Percentiles rank a stretch among this genome's conserved stretches.
Conservation (phyloP, 1,140 invertebrate genomes). For the Papilio glaucus region DNA sequence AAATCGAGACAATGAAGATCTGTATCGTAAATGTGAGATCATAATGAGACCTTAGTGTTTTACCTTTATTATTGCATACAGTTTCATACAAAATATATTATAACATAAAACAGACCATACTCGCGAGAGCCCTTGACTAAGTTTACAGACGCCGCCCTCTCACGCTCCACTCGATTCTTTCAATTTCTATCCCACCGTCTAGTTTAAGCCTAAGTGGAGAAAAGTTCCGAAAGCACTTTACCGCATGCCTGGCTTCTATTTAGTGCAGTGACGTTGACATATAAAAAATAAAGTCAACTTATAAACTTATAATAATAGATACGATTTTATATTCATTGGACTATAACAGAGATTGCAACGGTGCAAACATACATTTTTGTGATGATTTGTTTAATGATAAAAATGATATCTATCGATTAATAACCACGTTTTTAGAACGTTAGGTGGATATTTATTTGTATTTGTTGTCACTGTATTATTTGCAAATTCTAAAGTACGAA, state of each 20-base stretch:
- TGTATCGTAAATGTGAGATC: no score
- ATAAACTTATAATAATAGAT: background rate
- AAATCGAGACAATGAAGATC: no score
- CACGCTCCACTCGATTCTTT: background rate
- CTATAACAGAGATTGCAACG: background rate
- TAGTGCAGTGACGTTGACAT: background rate
- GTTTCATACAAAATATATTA: no score
- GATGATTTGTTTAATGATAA: no score
- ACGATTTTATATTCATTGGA: no score
- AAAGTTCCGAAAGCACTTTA: conserved; percentile 18
- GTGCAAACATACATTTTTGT: background rate
- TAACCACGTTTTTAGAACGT: no score
- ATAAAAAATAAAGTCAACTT: background rate
- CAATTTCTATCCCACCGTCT: conserved; percentile 3
- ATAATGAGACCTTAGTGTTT: no score
- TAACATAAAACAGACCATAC: background rate
- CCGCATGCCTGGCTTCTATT: conserved; percentile 2
- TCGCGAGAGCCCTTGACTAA: background rate
- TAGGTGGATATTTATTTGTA: no score
- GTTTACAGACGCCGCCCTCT: background rate
- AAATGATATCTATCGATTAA: no score
- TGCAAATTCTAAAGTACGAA: background rate
- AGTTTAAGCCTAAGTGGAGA: background rate
- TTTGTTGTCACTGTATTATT: background rate
- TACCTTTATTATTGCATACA: no score